Evolutionary conservation across 2,113 vertebrate species (phyloP).

Genomic region (Australoheros scitulus): DNA sequence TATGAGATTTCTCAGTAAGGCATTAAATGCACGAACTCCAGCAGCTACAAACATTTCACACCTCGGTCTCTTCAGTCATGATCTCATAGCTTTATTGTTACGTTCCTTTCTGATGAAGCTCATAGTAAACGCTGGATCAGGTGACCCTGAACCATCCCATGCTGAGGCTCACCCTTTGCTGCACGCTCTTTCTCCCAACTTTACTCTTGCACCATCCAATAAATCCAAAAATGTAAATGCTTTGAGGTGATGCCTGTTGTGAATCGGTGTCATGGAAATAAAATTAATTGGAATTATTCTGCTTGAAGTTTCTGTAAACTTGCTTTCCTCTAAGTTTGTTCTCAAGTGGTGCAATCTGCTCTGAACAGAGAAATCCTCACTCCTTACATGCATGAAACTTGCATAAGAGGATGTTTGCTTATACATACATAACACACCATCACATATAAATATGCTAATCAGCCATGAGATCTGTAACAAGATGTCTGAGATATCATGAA

Average conservation of each 20-base stretch:
- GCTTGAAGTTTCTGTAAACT: background rate
- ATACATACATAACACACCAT: background rate
- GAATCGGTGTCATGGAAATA: fast-evolving
- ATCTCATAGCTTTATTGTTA: background rate
- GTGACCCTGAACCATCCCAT: background rate
- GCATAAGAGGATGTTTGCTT: background rate
- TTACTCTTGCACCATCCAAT: too few relatives aligned
- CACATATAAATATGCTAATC: background rate
- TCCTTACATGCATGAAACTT: background rate
- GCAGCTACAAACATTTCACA: background rate
- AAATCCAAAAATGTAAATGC: too few relatives aligned
- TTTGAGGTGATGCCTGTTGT: background rate
- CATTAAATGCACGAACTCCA: background rate
- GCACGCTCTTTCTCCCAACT: too few relatives aligned
- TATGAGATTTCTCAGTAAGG: background rate
- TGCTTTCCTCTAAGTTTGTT: background rate
- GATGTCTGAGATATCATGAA: background rate
- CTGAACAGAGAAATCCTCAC: background rate
- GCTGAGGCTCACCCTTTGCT: background rate
- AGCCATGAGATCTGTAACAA: background rate
- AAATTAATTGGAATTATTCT: background rate
- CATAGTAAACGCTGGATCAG: background rate
- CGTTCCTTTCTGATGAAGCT: background rate
- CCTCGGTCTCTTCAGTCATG: background rate
- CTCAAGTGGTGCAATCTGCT: background rate